Conservation (phyloP, 2,797 vertebrate species). For the Gobionotothen gibberifrons region DNA sequence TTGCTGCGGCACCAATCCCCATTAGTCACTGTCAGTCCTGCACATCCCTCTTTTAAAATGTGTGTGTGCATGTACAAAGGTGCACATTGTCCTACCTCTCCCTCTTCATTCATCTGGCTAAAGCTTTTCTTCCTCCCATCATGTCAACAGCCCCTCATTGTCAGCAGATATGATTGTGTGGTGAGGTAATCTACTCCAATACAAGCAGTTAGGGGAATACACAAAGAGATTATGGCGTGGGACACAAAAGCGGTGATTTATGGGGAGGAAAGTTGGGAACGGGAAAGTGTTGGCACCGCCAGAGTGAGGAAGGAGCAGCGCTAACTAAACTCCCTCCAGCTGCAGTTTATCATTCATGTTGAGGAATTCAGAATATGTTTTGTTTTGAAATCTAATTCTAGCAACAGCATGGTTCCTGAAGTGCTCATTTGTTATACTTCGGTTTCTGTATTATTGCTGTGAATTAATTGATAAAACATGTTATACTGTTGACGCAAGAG, state of each 20-base stretch:
- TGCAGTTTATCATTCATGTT: neutral
- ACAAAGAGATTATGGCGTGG: constrained; percentile 63
- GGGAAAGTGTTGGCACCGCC: constrained; percentile 47
- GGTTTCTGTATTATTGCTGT: neutral
- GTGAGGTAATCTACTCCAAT: constrained; percentile 69
- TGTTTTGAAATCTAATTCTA: neutral
- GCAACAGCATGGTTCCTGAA: neutral
- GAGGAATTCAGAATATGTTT: neutral
- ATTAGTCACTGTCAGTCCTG: constrained; percentile 81
- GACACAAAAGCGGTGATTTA: constrained; percentile 78
- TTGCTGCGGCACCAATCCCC: constrained; percentile 68
- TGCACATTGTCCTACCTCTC: constrained; percentile 52
- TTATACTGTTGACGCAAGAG: too few relatives aligned
- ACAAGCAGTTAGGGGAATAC: constrained; percentile 68
- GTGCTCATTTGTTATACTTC: neutral
- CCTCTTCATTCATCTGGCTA: constrained; percentile 64
- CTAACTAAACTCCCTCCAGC: too few relatives aligned
- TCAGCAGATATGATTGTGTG: constrained; percentile 75
- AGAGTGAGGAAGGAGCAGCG: constrained; percentile 19
- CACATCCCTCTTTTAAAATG: constrained; percentile 67
- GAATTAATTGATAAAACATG: too few relatives aligned
- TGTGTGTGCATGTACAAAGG: constrained; percentile 48
- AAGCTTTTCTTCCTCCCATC: constrained; percentile 32
- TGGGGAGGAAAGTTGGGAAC: constrained; percentile 67
- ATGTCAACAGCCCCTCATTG: constrained; percentile 75